Conservation (phyloP, 2,113 vertebrate species). For the Desmodus rotundus region DNA sequence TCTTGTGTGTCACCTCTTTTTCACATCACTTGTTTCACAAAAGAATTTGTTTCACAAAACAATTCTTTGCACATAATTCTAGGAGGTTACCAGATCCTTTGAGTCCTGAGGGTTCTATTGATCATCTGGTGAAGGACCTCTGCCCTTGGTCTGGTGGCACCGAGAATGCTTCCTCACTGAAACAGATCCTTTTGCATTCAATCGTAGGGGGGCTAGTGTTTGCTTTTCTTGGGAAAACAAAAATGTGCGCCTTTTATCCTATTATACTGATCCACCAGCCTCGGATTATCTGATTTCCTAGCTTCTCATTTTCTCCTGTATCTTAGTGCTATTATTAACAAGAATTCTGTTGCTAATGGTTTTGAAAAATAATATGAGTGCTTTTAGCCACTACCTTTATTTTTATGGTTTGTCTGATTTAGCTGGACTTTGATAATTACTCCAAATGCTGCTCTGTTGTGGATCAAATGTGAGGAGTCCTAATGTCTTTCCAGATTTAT, state of each 20-base stretch:
- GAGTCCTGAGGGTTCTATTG: background rate
- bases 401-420: constrained; percentile 67
- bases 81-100: background rate
- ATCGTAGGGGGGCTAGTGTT: constrained; percentile 62
- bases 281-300: constrained; percentile 70
- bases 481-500: constrained; percentile 48
- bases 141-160: constrained; percentile 22
- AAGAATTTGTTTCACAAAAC: too few relatives aligned
- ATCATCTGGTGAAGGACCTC: background rate
- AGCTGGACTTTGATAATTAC: constrained; percentile 57
- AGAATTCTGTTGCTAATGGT: constrained; percentile 73
- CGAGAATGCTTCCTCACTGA: constrained; percentile 47
- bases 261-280: constrained; percentile 66
- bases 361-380: constrained; percentile 71
- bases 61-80: background rate
- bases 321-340: constrained; percentile 73
- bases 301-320: constrained; percentile 72
- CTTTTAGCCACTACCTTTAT: constrained; percentile 55
- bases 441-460: constrained; percentile 53
- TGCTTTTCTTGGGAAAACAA: constrained; percentile 60
- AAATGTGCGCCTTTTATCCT: constrained; percentile 68
- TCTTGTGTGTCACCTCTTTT: constrained; percentile 55
- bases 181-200: constrained; percentile 70
- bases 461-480: constrained; percentile 47
- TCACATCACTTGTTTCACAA: constrained; percentile 53